Evolutionary conservation across 1,140 invertebrate species (phyloP).

Genomic region (Ceratosolen solmsi): DNA sequence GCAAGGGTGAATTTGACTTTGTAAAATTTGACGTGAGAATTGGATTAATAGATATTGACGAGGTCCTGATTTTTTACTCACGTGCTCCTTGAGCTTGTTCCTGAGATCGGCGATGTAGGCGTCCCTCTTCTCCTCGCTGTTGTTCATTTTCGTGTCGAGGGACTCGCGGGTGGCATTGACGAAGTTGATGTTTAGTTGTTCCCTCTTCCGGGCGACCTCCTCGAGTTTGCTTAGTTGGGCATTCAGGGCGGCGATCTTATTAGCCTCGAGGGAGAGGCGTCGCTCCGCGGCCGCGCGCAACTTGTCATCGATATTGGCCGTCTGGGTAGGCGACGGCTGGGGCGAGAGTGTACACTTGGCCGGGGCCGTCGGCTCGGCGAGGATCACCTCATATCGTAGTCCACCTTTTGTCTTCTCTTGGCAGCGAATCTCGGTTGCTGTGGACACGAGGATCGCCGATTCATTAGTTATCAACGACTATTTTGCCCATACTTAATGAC

Average conservation of each 20-base stretch:
- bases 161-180: slow-evolving; percentile 88
- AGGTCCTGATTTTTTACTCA: slow-evolving; percentile 62
- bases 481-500: no score
- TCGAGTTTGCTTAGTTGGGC: slow-evolving; percentile 89
- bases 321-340: slow-evolving; percentile 66
- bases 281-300: slow-evolving; percentile 92
- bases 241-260: slow-evolving; percentile 86
- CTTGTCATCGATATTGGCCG: slow-evolving; percentile 88
- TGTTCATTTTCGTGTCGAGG: slow-evolving; percentile 91
- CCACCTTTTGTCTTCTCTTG: slow-evolving; percentile 92
- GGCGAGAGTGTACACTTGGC: slow-evolving; percentile 79
- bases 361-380: slow-evolving; percentile 86
- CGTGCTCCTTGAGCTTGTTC: slow-evolving; percentile 87
- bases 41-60: neutral
- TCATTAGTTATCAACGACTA: neutral
- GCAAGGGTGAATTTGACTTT: slow-evolving; percentile 72
- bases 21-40: no score
- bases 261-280: slow-evolving; percentile 87
- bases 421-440: slow-evolving; percentile 90
- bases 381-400: slow-evolving; percentile 92
- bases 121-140: slow-evolving; percentile 89
- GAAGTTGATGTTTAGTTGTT: slow-evolving; percentile 88
- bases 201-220: slow-evolving; percentile 90
- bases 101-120: slow-evolving; percentile 90
- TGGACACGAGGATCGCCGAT: neutral